phyloP scores from a whole-genome alignment of 2,888 invertebrate genomes.

The Norana najaformis region DNA sequence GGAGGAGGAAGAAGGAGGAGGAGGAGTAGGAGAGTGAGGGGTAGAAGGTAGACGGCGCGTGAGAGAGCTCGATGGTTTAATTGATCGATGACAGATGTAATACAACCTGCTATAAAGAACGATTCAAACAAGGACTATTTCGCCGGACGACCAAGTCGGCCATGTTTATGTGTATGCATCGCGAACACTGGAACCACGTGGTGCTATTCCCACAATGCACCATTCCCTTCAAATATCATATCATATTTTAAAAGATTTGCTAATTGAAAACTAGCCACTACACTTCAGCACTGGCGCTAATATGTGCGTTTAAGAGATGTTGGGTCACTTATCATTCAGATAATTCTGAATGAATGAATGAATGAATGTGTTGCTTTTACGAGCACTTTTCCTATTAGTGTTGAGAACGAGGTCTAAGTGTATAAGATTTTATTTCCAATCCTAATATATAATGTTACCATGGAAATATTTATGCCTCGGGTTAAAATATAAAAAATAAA shows the following conservation, averaged over 20 bases:
- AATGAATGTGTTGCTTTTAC: neutral
- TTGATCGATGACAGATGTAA: neutral
- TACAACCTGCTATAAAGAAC: neutral
- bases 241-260: neutral
- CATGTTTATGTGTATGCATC: constrained; percentile 3
- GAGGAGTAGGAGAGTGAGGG: neutral
- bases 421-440: neutral
- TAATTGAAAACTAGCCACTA: neutral
- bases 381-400: neutral
- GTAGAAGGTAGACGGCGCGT: neutral
- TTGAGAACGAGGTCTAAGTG: neutral
- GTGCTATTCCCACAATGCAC: constrained; percentile 17
- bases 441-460: neutral
- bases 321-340: neutral
- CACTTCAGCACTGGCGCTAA: neutral
- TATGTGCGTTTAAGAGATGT: neutral
- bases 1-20: neutral
- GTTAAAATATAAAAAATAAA: no score
- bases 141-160: constrained; percentile 7
- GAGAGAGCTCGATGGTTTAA: constrained; percentile 22
- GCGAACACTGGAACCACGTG: neutral
- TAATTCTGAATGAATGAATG: neutral
- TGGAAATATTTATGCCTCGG: neutral
- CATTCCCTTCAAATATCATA: neutral
- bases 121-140: neutral